phyloP scores from a whole-genome alignment of 2,113 vertebrate genomes.

The Meriones unguiculatus region DNA sequence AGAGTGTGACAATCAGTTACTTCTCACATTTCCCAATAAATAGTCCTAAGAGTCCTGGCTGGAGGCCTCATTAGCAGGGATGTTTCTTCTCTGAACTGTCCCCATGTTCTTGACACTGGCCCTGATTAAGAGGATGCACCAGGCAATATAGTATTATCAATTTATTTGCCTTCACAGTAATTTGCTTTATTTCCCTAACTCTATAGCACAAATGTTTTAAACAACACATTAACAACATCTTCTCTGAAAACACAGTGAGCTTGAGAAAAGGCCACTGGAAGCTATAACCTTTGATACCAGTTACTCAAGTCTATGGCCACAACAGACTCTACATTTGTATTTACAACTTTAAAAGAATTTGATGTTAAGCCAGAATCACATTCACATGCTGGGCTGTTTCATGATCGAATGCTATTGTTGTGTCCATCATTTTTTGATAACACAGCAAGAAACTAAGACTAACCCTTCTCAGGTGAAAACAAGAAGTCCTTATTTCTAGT shows the following conservation, averaged over 20 bases:
- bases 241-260: constrained; percentile 57
- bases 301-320: background rate
- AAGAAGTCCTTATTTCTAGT: constrained; percentile 40
- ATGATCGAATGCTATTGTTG: constrained; percentile 51
- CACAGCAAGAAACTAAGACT: constrained; percentile 54
- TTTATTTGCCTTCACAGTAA: constrained; percentile 37
- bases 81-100: constrained; percentile 11
- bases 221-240: constrained; percentile 35
- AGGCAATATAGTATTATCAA: background rate
- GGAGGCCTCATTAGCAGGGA: background rate
- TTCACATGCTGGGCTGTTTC: constrained; percentile 14
- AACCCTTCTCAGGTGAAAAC: constrained; percentile 15
- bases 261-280: background rate
- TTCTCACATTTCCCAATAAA: background rate
- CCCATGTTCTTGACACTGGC: constrained; percentile 8
- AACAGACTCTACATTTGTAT: background rate
- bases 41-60: background rate
- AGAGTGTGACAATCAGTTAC: background rate
- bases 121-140: background rate
- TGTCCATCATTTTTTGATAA: background rate
- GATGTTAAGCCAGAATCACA: constrained; percentile 9
- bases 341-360: constrained; percentile 7
- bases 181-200: background rate
- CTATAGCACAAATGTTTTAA: constrained; percentile 46
- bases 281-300: background rate